phyloP scores from a whole-genome alignment of 2,888 invertebrate genomes.

The Pegoplata infirma region DNA sequence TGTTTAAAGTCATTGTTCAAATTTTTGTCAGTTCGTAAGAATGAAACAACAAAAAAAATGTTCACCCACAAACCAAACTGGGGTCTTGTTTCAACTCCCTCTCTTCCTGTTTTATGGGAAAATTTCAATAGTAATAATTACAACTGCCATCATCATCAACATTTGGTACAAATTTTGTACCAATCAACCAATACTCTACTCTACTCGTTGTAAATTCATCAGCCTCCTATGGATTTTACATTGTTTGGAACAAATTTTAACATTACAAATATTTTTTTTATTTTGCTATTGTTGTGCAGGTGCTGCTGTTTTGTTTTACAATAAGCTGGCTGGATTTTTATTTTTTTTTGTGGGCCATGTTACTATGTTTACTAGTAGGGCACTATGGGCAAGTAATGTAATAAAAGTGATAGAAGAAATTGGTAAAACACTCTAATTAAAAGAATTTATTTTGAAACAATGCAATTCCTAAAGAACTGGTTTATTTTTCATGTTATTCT shows the following conservation, averaged over 20 bases:
- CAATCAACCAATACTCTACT: constrained; percentile 8
- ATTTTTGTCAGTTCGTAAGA: constrained; percentile 7
- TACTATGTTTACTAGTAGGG: not conserved
- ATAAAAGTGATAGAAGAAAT: too few species aligned
- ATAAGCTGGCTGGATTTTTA: not conserved
- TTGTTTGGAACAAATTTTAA: constrained; percentile 22
- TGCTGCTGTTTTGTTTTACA: constrained; percentile 13
- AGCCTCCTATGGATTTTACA: not conserved
- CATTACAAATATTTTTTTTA: constrained; percentile 26
- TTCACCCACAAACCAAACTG: not conserved
- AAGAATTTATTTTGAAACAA: too few species aligned
- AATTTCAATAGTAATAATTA: constrained; percentile 23
- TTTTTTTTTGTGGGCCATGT: not conserved
- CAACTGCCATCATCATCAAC: constrained; percentile 23
- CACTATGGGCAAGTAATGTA: not conserved
- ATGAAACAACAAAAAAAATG: not conserved
- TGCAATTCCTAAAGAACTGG: too few species aligned
- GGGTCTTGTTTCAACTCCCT: too few species aligned
- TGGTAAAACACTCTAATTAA: too few species aligned
- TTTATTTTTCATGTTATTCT: too few species aligned
- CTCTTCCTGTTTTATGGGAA: not conserved
- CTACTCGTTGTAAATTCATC: not conserved
- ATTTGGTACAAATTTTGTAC: not conserved
- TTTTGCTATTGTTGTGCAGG: constrained; percentile 5
- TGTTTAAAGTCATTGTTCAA: constrained; percentile 19